phyloP scores from a whole-genome alignment of 2,888 invertebrate species.

The Leucoptera coffeella region DNA sequence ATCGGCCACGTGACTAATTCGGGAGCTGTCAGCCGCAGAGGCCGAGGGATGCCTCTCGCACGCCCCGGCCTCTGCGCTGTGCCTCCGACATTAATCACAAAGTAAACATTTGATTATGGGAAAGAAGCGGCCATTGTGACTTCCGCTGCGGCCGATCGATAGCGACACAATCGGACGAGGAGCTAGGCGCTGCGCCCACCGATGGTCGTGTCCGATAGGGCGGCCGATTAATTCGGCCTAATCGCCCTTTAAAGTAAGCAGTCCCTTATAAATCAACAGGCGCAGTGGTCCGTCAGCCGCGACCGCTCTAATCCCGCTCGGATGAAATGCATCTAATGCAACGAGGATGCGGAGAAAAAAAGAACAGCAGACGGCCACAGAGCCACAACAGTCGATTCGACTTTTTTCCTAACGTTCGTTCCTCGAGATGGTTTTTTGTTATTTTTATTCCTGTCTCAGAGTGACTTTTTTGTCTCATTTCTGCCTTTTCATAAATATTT shows the following conservation, averaged over 20 bases:
- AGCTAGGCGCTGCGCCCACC: too few species aligned
- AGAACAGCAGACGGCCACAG: conserved; percentile 32
- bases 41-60: conserved; percentile 1
- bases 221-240: conserved; percentile 34
- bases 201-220: conserved; percentile 8
- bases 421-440: conserved; percentile 24
- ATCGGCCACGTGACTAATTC: conserved; percentile 49
- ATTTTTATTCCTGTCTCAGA: conserved; percentile 40
- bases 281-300: conserved; percentile 26
- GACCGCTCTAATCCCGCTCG: conserved; percentile 43
- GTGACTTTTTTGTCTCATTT: conserved; percentile 19
- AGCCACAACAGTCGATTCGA: conserved; percentile 42
- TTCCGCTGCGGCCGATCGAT: too few species aligned
- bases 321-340: conserved; percentile 50
- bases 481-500: conserved; percentile 51
- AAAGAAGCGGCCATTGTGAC: too few species aligned
- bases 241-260: conserved; percentile 22
- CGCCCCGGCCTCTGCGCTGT: neutral
- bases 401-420: conserved; percentile 38
- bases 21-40: conserved; percentile 43
- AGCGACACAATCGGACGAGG: too few species aligned
- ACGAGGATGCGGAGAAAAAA: conserved; percentile 27
- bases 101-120: too few species aligned
- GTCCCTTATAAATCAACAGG: conserved; percentile 38
- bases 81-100: neutral